Evolutionary conservation across 2,888 invertebrate species (phyloP).

Genomic region (Eupithecia subfuscata): DNA sequence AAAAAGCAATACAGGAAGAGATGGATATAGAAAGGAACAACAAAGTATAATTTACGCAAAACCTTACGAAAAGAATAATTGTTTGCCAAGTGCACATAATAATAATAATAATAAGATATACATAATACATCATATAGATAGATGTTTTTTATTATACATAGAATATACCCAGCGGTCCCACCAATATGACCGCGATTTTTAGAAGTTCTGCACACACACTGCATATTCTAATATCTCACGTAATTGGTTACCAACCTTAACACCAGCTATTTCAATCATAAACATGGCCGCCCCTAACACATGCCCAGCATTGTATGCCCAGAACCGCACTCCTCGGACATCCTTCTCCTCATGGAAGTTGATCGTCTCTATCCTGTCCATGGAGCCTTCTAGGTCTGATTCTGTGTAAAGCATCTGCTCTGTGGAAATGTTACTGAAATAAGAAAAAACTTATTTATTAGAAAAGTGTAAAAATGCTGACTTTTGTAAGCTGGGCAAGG

Average conservation of each 20-base stretch:
- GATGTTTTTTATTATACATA: too few species aligned
- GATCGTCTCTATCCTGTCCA: constrained; percentile 99
- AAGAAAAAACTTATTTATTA: not conserved
- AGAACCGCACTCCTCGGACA: constrained; percentile 97
- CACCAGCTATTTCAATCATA: constrained; percentile 99
- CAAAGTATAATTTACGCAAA: too few species aligned
- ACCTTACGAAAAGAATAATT: too few species aligned
- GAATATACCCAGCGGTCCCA: not conserved
- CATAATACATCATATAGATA: too few species aligned
- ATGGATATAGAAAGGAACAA: too few species aligned
- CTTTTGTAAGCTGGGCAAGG: not conserved
- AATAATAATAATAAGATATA: too few species aligned
- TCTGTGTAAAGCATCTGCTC: constrained; percentile 99
- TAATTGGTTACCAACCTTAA: constrained; percentile 84
- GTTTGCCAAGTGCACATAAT: too few species aligned
- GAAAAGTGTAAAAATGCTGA: not conserved
- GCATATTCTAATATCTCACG: not conserved
- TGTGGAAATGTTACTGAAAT: constrained; percentile 95
- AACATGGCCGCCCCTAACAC: constrained; percentile 99
- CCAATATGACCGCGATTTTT: not conserved
- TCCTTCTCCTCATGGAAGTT: constrained; percentile 99
- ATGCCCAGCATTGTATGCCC: constrained; percentile 99
- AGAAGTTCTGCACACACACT: not conserved
- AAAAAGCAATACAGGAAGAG: too few species aligned
- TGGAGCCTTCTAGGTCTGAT: constrained; percentile 97